Percentiles rank a stretch among this genome's conserved stretches.
These are phyloP conservation scores for Acrocyrtus sp. DNA, from an alignment of 2,888 invertebrate genomes.

Conservation along the genomic window DNA sequence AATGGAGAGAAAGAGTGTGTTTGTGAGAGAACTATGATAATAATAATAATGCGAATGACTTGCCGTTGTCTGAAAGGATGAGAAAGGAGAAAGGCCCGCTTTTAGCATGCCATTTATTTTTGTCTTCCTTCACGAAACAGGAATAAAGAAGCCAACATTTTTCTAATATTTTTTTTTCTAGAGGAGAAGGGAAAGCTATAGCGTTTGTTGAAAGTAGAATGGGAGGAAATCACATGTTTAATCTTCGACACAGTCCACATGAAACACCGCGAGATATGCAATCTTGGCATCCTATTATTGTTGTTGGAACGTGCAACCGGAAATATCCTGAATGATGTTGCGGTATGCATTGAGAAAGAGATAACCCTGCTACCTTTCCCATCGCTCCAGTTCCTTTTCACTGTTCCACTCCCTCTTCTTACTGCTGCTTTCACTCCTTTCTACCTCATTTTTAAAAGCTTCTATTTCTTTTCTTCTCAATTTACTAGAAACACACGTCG, in stretches of 20 bases:
- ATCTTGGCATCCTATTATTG: constrained; percentile 40
- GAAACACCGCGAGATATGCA: constrained; percentile 11
- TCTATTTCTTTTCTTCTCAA: not conserved
- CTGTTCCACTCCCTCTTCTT: constrained; percentile 5
- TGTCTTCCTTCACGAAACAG: too few relatives aligned
- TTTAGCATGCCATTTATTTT: too few relatives aligned
- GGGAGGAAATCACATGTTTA: constrained; percentile 27
- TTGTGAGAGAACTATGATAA: too few relatives aligned
- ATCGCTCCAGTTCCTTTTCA: too few relatives aligned
- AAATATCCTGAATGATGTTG: constrained; percentile 35
- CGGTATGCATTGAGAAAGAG: constrained; percentile 26
- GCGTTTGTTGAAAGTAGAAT: not conserved
- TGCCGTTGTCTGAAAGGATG: too few relatives aligned
- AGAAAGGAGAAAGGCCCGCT: too few relatives aligned
- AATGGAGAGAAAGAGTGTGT: too few relatives aligned
- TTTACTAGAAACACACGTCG: too few relatives aligned
- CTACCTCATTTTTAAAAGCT: not conserved
- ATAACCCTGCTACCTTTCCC: constrained; percentile 34
- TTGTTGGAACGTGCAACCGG: constrained; percentile 40
- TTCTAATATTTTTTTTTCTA: too few relatives aligned
- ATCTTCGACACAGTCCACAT: constrained; percentile 27
- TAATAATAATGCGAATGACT: too few relatives aligned
- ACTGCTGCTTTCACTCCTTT: not conserved
- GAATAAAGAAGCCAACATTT: too few relatives aligned
- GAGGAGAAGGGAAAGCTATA: too few relatives aligned